Base-by-base conservation (phyloP, 2,888 invertebrate species). In the Lycaena phlaeas region DNA sequence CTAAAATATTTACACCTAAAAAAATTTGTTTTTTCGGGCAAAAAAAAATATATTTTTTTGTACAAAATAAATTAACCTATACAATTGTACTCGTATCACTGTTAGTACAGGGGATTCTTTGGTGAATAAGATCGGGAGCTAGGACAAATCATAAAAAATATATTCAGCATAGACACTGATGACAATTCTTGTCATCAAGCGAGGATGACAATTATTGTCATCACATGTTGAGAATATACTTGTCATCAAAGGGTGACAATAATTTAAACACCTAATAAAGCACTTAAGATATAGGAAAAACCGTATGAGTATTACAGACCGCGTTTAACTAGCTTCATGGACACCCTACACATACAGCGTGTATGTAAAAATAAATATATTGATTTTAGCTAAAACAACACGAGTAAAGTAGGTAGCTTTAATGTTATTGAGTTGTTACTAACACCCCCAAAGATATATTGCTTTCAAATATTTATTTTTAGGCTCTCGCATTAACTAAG, bases 11-110 rank as follows among this genome's bases (percentile, higher is more conserved):
- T 48, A 49, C 48, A 49, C 17, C 28, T 38, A 38, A 29, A 38
- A 34, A 48, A 52, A 48, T 52, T 22, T 18, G 6, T 34, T 34
- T 18, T 18, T 12, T 34, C 34, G 34, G 7, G 53, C 51, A 53
- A 42, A 54, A 54, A 57, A 57, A 57, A 57, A 61, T 55, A 57
- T 54, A 57, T 47, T n/a, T n/a, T n/a, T n/a, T n/a, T 50, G 48
- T 48, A 51, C 44, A 51, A 48, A 48, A 61, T 54, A 54, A 54
- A 47, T 41, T 45, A 43, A 39, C 50, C 49, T 57, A 54, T 49
- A 53, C 46, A 43, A 51, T 51, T 45, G 50, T 51, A 51, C 51
- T 48, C n/a, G n/a, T n/a, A 34, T 12, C 11, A 11, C 22, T 7
- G 9, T 12, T 9, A 34, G 17, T 22, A 2, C 11, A 7, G 27